Percentiles rank a stretch among this genome's conserved stretches.
phyloP scores from a whole-genome alignment of 2,113 vertebrate genomes.

The Petromus typicus region DNA sequence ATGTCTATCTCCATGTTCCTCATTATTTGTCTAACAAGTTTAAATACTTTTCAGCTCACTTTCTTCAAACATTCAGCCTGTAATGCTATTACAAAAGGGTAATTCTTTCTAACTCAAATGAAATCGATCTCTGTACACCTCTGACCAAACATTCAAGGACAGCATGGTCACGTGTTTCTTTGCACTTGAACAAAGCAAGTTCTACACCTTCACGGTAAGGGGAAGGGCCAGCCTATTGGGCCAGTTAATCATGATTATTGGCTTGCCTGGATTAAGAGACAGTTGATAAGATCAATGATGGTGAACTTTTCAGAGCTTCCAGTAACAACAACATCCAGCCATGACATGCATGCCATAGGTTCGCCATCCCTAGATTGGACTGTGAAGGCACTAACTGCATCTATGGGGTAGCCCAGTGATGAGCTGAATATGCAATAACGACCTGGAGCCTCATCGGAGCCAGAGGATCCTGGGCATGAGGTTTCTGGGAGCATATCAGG shows the following conservation, averaged over 20 bases:
- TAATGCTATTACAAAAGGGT: not conserved
- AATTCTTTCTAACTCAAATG: not conserved
- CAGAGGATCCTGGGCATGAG: too few species aligned
- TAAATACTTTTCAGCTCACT: not conserved
- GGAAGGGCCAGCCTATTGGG: not conserved
- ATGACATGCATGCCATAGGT: not conserved
- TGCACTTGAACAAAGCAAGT: not conserved
- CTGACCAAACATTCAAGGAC: not conserved
- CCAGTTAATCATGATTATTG: not conserved
- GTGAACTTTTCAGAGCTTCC: not conserved
- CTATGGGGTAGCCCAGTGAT: too few species aligned
- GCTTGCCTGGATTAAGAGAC: not conserved
- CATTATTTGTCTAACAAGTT: not conserved
- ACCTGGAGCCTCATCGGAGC: not conserved
- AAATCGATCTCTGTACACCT: not conserved
- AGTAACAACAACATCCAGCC: not conserved
- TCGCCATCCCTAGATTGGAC: not conserved
- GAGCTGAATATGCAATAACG: not conserved
- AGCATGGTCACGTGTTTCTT: rapidly evolving
- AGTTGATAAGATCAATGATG: not conserved
- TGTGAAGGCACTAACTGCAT: not conserved
- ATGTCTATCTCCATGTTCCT: not conserved
- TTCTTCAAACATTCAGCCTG: not conserved
- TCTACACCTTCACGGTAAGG: not conserved
- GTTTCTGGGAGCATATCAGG: not conserved